These are phyloP conservation scores for Fissipunctia ypsillon DNA, from an alignment of 2,888 invertebrate species.

Conservation along the genomic window DNA sequence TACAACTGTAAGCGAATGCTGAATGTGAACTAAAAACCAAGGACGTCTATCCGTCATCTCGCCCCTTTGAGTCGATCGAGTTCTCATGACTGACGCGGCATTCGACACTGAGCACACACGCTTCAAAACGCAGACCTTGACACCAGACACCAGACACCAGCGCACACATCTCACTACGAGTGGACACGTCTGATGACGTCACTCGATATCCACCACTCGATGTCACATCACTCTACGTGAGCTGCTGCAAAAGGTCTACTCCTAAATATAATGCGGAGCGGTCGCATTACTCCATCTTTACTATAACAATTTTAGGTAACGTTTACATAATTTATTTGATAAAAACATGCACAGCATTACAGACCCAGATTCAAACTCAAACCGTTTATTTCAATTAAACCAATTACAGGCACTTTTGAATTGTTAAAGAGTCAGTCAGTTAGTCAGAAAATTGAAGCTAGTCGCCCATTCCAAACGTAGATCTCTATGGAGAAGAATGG, in stretches of 20 bases:
- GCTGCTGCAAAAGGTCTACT: background rate
- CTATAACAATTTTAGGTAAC: background rate
- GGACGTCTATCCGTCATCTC: background rate
- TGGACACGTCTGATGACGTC: slow-evolving; percentile 3
- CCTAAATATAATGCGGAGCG: background rate
- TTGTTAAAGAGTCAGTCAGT: no score
- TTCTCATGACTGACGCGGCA: background rate
- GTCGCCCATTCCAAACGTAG: no score
- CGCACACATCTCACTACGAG: slow-evolving; percentile 25
- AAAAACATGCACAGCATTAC: no score
- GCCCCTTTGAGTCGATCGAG: background rate
- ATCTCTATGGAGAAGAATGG: no score
- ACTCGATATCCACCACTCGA: slow-evolving; percentile 8
- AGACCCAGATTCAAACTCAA: no score
- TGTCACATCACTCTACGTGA: background rate
- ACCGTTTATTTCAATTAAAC: no score
- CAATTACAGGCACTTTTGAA: no score
- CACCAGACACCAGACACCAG: slow-evolving; percentile 25
- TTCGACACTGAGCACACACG: slow-evolving; percentile 17
- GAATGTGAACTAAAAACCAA: background rate
- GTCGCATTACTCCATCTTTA: background rate
- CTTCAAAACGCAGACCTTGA: slow-evolving; percentile 25
- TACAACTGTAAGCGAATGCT: background rate
- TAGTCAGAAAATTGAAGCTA: no score
- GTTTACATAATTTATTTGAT: no score